Base-by-base conservation (phyloP, 1,140 invertebrate genomes). In the Drosophila hydei region DNA sequence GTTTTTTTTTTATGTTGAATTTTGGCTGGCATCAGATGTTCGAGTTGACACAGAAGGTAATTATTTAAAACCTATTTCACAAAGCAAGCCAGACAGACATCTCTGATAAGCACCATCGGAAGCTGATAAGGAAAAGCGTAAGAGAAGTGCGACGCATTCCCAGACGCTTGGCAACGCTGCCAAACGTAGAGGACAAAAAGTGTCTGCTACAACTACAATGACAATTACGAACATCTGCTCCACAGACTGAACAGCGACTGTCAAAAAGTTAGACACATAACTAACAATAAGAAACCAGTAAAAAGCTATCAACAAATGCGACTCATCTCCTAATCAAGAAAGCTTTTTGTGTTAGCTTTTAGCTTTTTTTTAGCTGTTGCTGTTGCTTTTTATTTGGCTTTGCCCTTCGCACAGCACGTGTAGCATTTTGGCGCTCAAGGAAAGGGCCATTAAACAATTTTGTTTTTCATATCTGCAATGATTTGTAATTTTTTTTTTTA, bases 341-440 rank as follows among this genome's bases (percentile, higher is more conserved):
- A 81, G 77, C 78, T 81, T 51, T 72, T 48, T 23, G 12, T 6
- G 19, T 8, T 54, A 60, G 71, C 76, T 63, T 60, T 36, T 40
- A 65, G 50, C 63, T 72, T 59, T 45, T 56, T 61, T 43, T 12
- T 40, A 38, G 6, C 2, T 23, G 23, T 43, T 45, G 8, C 30
- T 74, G 25, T 62, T 40, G 12, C 9, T 2, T 27, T 14, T 45
- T 27, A 23, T 27, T 14, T 25, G 18, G 36, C 47, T 63, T 30
- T n/a, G n/a, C n/a, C n/a, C n/a, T n/a, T 56, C 27, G 48, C 54
- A 65, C 62, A 23, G 59, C 78, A 81, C 69, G 78, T 81, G 77
- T 62, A 14, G 23, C 16, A 14, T 19, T 69, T 69, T 50, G 14
- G 50, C 48, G 40, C 14, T 72, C 68, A 55, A 63, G 58, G 61